Conservation (phyloP, 2,797 vertebrate species). For the Poecilia picta region DNA sequence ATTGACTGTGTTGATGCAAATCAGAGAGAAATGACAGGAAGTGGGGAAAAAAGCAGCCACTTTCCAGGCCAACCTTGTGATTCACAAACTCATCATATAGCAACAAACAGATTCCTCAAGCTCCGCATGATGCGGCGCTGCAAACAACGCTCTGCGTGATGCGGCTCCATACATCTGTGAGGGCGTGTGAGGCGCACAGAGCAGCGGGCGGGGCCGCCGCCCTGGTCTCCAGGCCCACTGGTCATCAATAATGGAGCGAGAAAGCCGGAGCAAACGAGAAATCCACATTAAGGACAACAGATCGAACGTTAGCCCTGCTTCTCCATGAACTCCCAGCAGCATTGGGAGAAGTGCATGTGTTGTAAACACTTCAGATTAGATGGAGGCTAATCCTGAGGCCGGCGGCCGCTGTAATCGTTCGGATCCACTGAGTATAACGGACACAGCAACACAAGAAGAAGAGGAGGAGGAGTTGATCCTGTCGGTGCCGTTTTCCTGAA, state of each 20-base stretch:
- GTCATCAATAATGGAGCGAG: conserved; percentile 71
- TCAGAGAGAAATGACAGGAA: conserved; percentile 1
- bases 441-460: conserved; percentile 5
- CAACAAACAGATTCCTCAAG: conserved; percentile 30
- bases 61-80: conserved; percentile 18
- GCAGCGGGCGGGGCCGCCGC: conserved; percentile 26
- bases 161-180: background rate
- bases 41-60: background rate
- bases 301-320: conserved; percentile 16
- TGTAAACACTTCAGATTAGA: conserved; percentile 28
- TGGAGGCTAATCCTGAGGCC: conserved; percentile 61
- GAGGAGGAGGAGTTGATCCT: conserved; percentile 4
- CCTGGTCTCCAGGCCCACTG: conserved; percentile 46
- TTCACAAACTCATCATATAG: conserved; percentile 20
- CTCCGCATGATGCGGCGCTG: conserved; percentile 43
- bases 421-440: conserved; percentile 21
- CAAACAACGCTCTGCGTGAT: conserved; percentile 19
- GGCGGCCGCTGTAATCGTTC: conserved; percentile 38
- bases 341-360: conserved; percentile 36
- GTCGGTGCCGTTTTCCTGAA: conserved; percentile 22
- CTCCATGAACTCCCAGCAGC: background rate
- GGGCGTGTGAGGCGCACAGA: conserved; percentile 4
- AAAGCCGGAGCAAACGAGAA: conserved; percentile 24
- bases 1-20: background rate
- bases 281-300: conserved; percentile 29